These are phyloP conservation scores for Steinernema feltiae DNA, from an alignment of 1,140 invertebrate genomes.

Conservation along the genomic window DNA sequence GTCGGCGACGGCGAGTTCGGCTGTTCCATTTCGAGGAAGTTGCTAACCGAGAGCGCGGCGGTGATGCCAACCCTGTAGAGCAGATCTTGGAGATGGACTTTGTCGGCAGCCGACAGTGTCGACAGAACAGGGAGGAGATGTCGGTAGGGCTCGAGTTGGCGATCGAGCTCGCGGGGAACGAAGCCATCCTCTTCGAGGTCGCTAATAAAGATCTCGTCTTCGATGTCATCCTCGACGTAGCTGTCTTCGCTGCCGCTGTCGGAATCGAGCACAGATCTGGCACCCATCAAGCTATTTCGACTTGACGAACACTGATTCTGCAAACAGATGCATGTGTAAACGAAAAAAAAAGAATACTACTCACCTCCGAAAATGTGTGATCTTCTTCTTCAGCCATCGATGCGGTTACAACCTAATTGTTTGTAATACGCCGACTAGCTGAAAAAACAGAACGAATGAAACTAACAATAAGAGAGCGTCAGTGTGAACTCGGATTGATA, in stretches of 20 bases:
- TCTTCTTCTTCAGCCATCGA: conserved; percentile 11
- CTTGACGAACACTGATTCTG: conserved; percentile 8
- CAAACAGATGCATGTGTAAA: not conserved
- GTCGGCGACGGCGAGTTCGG: not conserved
- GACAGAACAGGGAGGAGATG: not conserved
- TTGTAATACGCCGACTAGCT: not conserved
- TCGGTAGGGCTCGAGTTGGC: not conserved
- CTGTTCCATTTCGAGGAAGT: not conserved
- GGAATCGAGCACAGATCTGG: not conserved
- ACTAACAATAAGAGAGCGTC: no score
- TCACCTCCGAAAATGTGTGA: not conserved
- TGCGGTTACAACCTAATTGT: not conserved
- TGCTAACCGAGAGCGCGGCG: not conserved
- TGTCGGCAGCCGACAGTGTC: not conserved
- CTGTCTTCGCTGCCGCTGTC: conserved; percentile 3
- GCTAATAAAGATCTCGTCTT: not conserved
- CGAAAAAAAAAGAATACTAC: not conserved
- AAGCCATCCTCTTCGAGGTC: not conserved
- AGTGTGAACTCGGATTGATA: no score
- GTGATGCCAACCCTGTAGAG: conserved; percentile 3
- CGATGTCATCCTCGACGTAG: conserved; percentile 5
- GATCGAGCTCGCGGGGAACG: not conserved
- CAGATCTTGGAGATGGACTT: not conserved
- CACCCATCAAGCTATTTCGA: not conserved
- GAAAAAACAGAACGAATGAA: not conserved